Evolutionary conservation across 2,797 vertebrate genomes (phyloP).

Genomic region (Pampus argenteus): DNA sequence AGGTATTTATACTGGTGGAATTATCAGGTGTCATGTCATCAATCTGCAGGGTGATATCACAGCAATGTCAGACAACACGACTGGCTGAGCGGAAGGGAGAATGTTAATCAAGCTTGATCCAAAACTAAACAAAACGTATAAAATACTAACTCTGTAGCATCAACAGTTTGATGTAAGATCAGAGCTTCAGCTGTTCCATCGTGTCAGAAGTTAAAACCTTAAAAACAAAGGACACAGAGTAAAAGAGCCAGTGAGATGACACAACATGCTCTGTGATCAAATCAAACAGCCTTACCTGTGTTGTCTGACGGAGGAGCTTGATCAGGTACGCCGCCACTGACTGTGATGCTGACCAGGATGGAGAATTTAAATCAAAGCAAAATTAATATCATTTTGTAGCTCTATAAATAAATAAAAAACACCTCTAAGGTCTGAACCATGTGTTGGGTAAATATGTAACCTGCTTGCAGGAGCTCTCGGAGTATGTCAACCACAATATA

Average conservation of each 20-base stretch:
- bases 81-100: not conserved
- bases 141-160: not conserved
- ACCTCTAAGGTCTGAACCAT: not conserved
- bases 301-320: not conserved
- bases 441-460: not conserved
- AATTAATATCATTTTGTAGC: not conserved
- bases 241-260: not conserved
- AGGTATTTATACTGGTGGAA: rapidly evolving
- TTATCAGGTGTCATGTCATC: rapidly evolving
- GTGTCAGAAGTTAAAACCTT: conserved; percentile 1
- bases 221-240: not conserved
- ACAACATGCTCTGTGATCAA: not conserved
- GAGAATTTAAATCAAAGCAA: not conserved
- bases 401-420: not conserved
- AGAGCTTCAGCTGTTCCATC: not conserved
- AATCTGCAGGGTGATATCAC: not conserved
- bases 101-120: not conserved
- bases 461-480: not conserved
- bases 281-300: conserved; percentile 20
- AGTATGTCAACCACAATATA: conserved; percentile 45
- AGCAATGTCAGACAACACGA: not conserved
- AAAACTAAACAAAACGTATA: not conserved
- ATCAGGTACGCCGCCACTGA: not conserved
- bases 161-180: not conserved
- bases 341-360: not conserved